Evolutionary conservation across 2,797 vertebrate genomes (phyloP).

Genomic region (Hydrophis major): DNA sequence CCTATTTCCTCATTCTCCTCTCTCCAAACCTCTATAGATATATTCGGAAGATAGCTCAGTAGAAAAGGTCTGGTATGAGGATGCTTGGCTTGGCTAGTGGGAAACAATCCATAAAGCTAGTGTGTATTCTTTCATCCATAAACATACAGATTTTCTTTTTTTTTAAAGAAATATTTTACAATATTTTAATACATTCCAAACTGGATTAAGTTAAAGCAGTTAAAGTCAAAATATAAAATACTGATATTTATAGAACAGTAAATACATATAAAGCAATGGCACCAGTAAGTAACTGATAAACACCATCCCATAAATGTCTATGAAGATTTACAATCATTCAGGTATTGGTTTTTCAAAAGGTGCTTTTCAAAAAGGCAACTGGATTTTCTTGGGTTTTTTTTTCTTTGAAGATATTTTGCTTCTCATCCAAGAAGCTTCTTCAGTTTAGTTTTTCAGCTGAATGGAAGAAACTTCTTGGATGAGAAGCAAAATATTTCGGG

Average conservation of each 20-base stretch:
- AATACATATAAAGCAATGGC: not conserved
- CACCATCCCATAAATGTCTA: not conserved
- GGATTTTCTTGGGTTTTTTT: not conserved
- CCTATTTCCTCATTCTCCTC: not conserved
- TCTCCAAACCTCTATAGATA: not conserved
- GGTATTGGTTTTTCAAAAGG: no score
- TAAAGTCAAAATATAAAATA: not conserved
- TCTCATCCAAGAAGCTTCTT: not conserved
- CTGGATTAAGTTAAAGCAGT: not conserved
- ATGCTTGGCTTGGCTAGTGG: not conserved
- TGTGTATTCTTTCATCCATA: not conserved
- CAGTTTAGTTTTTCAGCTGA: not conserved
- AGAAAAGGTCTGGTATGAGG: not conserved
- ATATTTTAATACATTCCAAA: not conserved
- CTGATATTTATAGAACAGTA: not conserved
- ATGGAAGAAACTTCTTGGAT: not conserved
- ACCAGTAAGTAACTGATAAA: not conserved
- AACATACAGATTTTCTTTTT: not conserved
- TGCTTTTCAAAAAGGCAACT: not conserved
- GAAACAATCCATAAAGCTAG: not conserved
- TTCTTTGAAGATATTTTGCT: not conserved
- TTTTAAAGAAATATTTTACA: not conserved
- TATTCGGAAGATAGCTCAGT: not conserved
- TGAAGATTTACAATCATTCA: no score
- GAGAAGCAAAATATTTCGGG: not conserved